Base-by-base conservation (phyloP, 2,888 invertebrate species). In the Tanytarsus gracilentus region DNA sequence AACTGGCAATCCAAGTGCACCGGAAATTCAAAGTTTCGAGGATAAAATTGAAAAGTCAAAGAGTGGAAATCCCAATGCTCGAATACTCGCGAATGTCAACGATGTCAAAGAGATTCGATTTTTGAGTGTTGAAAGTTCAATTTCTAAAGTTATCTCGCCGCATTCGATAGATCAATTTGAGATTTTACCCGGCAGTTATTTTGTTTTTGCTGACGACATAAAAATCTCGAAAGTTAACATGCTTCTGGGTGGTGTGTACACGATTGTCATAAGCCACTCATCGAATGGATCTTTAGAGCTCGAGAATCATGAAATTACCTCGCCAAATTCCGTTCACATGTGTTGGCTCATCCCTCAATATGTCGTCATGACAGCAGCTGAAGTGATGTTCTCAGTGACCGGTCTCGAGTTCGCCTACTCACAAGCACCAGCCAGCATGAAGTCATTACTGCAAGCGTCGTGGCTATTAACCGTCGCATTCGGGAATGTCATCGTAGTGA, bases 361-460 rank as follows among this genome's bases (percentile, higher is more conserved):
- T 70, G 95, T 97, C 1, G 86, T 95, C 29, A 79, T 94, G 49
- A 82, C 95, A 18, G 86, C 89, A 14, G 84, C 87, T 69, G 78
- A 80, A 16, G 78, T 82, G 65, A 78, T 85, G 65, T 82, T 90
- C 68, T 92, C 95, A 0, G 87, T 98, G 25, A 96, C 97, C 0
- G 97, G 97, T 0, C 76, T 98, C 21, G 90, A 94, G 70, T 98
- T 99, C 74, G 90, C 96, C 0, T 98, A 94, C 73, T 90, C 95
- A 0, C 93, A 92, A 78, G 92, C 97, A 0, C 95, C 97, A 0
- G 71, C 78, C 4, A 85, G 84, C 64, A 96, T 99, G 96, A 98
- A 97, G 73, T 91, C 96, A 0, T 86, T 99, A 0, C 73, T 98
- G 52, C 88, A 89, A 71, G 93, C 97, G 0, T 82, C 85, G 11